Percentiles rank a stretch among this genome's conserved stretches.
These are phyloP conservation scores for zebrafish (Danio rerio) DNA, from an alignment of 2,113 vertebrate genomes.

Conservation along the genomic window DNA sequence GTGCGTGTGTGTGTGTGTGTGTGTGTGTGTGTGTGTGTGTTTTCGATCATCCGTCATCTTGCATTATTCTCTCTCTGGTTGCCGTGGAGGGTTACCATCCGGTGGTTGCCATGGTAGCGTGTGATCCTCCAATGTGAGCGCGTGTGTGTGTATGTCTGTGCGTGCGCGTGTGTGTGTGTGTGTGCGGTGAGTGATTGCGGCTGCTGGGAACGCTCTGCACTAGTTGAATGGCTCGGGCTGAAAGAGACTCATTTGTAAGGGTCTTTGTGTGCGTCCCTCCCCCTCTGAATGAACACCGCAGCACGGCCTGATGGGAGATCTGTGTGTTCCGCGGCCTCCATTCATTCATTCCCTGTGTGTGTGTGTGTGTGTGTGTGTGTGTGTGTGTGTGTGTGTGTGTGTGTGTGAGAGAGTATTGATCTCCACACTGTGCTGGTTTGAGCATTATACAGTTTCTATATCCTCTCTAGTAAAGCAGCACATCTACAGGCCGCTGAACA, in stretches of 20 bases:
- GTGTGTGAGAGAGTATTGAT: too few species aligned
- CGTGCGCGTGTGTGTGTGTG: not conserved
- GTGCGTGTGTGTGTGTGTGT: too few species aligned
- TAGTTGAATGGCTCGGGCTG: not conserved
- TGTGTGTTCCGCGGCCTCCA: not conserved
- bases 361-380: not conserved
- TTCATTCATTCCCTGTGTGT: too few species aligned
- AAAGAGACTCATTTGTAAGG: slow-evolving; percentile 3
- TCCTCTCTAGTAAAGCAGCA: too few species aligned
- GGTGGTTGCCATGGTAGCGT: slow-evolving; percentile 76
- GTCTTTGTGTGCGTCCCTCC: not conserved
- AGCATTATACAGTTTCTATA: too few species aligned
- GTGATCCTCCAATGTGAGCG: slow-evolving; percentile 45
- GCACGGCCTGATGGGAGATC: slow-evolving; percentile 2
- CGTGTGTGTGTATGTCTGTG: too few species aligned
- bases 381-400: too few species aligned
- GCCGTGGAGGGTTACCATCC: slow-evolving; percentile 73
- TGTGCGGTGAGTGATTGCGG: not conserved
- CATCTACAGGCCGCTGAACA: too few species aligned
- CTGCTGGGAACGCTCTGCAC: not conserved
- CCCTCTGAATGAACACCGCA: not conserved
- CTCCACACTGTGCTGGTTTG: too few species aligned
- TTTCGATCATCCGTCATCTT: not conserved
- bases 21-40: not conserved
- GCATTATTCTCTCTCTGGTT: slow-evolving; percentile 61